Conservation (phyloP, 2,888 invertebrate genomes). For the Platycnemis pennipes region DNA sequence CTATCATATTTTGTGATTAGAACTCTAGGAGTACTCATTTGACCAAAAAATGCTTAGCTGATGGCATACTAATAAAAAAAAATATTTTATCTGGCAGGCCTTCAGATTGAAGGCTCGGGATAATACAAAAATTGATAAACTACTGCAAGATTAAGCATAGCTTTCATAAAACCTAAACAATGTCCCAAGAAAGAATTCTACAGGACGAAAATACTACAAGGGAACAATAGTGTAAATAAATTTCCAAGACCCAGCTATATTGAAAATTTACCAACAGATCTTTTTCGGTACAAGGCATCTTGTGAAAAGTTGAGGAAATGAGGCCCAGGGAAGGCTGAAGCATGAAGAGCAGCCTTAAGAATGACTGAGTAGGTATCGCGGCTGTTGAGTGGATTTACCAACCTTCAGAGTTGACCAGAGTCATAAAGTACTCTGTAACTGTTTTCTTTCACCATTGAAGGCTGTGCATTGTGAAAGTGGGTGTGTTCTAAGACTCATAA, state of each 20-base stretch:
- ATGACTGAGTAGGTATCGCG: background rate
- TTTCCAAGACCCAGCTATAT: background rate
- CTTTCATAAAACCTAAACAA: too few relatives aligned
- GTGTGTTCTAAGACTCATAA: background rate
- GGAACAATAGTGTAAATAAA: background rate
- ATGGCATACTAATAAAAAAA: too few relatives aligned
- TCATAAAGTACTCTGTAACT: background rate
- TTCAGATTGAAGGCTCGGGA: too few relatives aligned
- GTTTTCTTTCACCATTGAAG: background rate
- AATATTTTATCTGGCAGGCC: too few relatives aligned
- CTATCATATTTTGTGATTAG: too few relatives aligned
- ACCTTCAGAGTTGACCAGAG: background rate
- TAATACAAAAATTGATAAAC: too few relatives aligned
- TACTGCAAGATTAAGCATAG: too few relatives aligned
- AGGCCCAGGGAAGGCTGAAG: background rate
- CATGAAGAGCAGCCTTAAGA: background rate
- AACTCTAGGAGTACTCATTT: too few relatives aligned
- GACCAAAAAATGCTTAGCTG: too few relatives aligned
- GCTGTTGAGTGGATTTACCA: background rate
- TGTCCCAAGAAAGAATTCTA: too few relatives aligned
- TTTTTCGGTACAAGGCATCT: background rate
- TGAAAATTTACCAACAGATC: background rate
- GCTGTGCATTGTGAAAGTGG: background rate
- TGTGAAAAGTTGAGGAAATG: background rate
- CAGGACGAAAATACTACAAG: background rate